Percentiles rank a stretch among this genome's conserved stretches.
Evolutionary conservation across 1,140 invertebrate genomes (phyloP).

Genomic region (Tetramorium alpestre): DNA sequence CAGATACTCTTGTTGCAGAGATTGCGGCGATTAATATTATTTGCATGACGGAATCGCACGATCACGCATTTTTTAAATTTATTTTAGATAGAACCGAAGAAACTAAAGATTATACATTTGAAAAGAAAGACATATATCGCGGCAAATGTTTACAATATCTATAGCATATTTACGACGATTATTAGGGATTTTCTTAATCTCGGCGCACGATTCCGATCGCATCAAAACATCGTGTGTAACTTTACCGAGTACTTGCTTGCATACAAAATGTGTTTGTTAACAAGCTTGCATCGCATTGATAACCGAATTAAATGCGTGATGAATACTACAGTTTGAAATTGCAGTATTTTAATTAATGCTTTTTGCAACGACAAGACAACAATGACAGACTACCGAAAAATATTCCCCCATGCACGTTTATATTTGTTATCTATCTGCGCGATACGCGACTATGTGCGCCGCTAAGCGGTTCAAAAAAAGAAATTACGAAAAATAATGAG

Average conservation of each 20-base stretch:
- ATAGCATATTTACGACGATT: slow-evolving; percentile 17
- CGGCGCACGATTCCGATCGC: slow-evolving; percentile 21
- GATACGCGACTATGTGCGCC: slow-evolving; percentile 22
- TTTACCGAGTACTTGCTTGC: slow-evolving; percentile 47
- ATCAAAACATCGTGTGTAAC: slow-evolving; percentile 33
- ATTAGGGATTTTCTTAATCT: slow-evolving; percentile 34
- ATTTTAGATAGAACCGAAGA: slow-evolving; percentile 50
- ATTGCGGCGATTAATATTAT: slow-evolving; percentile 60
- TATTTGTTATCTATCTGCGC: slow-evolving; percentile 47
- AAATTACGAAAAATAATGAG: slow-evolving; percentile 42
- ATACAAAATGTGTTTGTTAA: slow-evolving; percentile 60
- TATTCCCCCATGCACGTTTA: slow-evolving; percentile 63
- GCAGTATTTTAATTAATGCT: slow-evolving; percentile 55
- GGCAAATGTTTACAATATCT: slow-evolving; percentile 46
- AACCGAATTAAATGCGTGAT: slow-evolving; percentile 59
- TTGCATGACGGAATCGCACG: slow-evolving; percentile 54
- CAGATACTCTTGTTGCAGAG: slow-evolving; percentile 69
- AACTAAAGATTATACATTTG: slow-evolving; percentile 14
- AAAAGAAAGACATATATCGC: slow-evolving; percentile 9
- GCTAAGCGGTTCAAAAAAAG: slow-evolving; percentile 32
- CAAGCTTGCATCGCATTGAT: slow-evolving; percentile 45
- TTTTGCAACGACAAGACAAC: slow-evolving; percentile 36
- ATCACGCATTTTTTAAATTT: slow-evolving; percentile 51
- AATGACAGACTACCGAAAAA: slow-evolving; percentile 55
- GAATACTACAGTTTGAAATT: slow-evolving; percentile 8